phyloP scores from a whole-genome alignment of 2,113 vertebrate species.

The Neodontobutis hainanensis region DNA sequence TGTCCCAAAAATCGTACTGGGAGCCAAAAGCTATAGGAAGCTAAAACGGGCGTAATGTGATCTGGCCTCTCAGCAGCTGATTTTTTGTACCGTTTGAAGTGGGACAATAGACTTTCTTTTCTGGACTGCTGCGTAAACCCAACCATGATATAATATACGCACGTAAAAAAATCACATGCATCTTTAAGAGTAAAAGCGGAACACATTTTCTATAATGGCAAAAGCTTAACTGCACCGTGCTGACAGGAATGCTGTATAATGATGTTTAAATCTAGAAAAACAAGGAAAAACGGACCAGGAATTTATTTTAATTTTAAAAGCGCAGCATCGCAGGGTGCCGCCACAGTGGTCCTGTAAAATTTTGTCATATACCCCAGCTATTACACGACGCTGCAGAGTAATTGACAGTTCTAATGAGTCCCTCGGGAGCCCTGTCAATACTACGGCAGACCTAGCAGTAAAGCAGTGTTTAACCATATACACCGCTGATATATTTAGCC shows the following conservation, averaged over 20 bases:
- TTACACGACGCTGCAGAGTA: constrained; percentile 45
- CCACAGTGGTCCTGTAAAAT: constrained; percentile 48
- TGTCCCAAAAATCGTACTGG: neutral
- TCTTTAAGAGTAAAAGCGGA: neutral
- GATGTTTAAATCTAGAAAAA: constrained; percentile 28
- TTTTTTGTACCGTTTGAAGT: neutral
- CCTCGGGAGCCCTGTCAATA: constrained; percentile 52
- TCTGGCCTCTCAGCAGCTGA: neutral
- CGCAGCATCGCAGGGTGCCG: constrained; percentile 13
- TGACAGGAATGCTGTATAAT: constrained; percentile 11
- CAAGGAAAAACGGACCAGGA: constrained; percentile 13
- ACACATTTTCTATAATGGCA: too few relatives aligned
- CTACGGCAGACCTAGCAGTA: constrained; percentile 46
- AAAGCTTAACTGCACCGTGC: too few relatives aligned
- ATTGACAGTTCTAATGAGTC: constrained; percentile 62
- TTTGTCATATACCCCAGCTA: constrained; percentile 44
- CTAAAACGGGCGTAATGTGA: constrained; percentile 1
- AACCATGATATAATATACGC: too few relatives aligned
- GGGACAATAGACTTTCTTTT: neutral
- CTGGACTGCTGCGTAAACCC: neutral
- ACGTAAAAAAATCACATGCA: too few relatives aligned
- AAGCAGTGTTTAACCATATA: constrained; percentile 25
- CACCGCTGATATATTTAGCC: constrained; percentile 15
- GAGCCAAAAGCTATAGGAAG: constrained; percentile 5
- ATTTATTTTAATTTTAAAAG: constrained; percentile 51